phyloP scores from a whole-genome alignment of 2,113 vertebrate species.

The Hydropotes inermis region DNA sequence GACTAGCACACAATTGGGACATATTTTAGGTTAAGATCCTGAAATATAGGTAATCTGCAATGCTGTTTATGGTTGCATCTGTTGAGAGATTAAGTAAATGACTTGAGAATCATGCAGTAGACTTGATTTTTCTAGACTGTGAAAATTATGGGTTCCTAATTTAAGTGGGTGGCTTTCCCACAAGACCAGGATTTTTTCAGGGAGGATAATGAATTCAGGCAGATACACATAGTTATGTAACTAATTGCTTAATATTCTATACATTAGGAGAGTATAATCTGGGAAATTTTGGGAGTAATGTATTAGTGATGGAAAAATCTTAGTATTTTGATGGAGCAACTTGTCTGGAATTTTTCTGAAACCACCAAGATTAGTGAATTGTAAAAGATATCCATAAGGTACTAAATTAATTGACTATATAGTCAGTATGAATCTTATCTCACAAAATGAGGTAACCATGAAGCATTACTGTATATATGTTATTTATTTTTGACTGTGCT shows the following conservation, averaged over 20 bases:
- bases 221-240: neutral
- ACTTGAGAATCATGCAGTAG: neutral
- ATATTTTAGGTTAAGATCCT: neutral
- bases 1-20: neutral
- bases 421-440: neutral
- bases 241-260: neutral
- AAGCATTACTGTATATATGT: neutral
- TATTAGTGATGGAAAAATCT: neutral
- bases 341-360: slow-evolving; percentile 32
- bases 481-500: neutral
- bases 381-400: neutral
- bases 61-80: neutral
- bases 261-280: neutral
- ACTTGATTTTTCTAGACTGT: neutral
- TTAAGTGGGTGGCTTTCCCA: neutral
- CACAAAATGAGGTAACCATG: neutral
- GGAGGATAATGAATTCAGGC: neutral
- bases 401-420: neutral
- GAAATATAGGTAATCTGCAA: neutral
- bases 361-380: neutral
- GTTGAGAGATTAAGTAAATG: neutral
- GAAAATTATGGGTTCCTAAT: neutral
- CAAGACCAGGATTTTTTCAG: neutral
- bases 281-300: neutral
- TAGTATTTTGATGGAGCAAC: neutral